Percentiles rank a stretch among this genome's conserved stretches.
Conservation (phyloP, 1,140 invertebrate genomes). For the Lamellibrachia luymesi region DNA sequence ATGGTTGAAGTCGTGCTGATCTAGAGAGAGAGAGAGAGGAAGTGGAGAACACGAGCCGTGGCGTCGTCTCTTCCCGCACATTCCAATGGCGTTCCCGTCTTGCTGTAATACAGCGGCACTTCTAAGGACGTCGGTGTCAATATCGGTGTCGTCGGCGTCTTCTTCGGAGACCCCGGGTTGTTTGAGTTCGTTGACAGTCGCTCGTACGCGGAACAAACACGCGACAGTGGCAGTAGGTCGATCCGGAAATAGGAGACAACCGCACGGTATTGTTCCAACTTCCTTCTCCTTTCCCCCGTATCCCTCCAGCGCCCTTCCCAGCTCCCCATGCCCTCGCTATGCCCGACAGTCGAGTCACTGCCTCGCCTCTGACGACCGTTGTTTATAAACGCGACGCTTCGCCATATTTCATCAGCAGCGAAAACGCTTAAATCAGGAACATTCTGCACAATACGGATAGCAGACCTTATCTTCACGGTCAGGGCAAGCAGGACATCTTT, state of each 20-base stretch:
- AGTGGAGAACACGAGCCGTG: too few relatives aligned
- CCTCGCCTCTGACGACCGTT: neutral
- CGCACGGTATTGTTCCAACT: neutral
- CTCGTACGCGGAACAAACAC: neutral
- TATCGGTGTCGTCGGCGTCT: neutral
- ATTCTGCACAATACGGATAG: neutral
- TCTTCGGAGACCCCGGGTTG: neutral
- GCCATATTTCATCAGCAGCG: neutral
- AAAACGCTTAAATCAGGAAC: conserved; percentile 5
- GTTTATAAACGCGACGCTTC: neutral
- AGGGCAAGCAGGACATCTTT: conserved; percentile 3
- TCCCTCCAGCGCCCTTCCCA: neutral
- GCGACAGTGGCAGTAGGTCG: neutral
- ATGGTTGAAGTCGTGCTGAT: neutral
- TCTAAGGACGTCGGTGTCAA: neutral
- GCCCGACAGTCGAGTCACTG: neutral
- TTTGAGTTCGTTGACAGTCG: neutral
- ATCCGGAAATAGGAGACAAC: neutral
- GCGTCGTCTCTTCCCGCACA: neutral
- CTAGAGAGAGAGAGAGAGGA: neutral
- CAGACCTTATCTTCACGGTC: neutral
- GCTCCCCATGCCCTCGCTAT: neutral
- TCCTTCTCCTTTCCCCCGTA: neutral
- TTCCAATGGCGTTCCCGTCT: neutral
- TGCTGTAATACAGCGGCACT: neutral